A percentile compares a stretch with the other conserved stretches of the same genome.
phyloP scores from a whole-genome alignment of 1,140 invertebrate genomes.

The Sitobion miscanthi region DNA sequence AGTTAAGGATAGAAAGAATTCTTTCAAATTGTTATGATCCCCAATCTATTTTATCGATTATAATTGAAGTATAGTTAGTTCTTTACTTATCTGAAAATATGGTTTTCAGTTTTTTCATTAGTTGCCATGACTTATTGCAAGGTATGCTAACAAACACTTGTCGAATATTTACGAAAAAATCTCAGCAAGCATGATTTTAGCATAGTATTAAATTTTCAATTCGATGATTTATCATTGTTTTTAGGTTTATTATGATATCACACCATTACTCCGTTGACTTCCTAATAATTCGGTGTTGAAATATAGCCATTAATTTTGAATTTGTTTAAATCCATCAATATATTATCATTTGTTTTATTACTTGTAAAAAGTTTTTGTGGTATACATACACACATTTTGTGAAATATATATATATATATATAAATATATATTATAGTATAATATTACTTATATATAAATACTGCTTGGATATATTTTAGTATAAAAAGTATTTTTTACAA shows the following conservation, averaged over 20 bases:
- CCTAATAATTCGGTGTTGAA: neutral
- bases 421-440: no score
- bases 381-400: neutral
- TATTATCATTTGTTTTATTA: neutral
- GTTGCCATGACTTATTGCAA: neutral
- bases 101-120: neutral
- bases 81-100: neutral
- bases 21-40: neutral
- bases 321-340: neutral
- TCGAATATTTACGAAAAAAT: neutral
- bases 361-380: neutral
- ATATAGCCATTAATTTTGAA: neutral
- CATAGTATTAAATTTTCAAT: neutral
- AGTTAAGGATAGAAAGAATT: neutral
- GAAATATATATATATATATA: neutral
- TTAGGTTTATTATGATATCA: neutral
- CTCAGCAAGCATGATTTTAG: neutral
- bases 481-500: neutral
- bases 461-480: neutral
- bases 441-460: neutral
- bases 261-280: neutral
- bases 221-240: neutral
- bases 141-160: neutral
- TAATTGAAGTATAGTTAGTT: neutral
- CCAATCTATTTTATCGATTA: neutral